A percentile compares a stretch with the other conserved stretches of the same genome.
phyloP scores from a whole-genome alignment of 1,140 invertebrate genomes.

The Dufourea novaeangliae region DNA sequence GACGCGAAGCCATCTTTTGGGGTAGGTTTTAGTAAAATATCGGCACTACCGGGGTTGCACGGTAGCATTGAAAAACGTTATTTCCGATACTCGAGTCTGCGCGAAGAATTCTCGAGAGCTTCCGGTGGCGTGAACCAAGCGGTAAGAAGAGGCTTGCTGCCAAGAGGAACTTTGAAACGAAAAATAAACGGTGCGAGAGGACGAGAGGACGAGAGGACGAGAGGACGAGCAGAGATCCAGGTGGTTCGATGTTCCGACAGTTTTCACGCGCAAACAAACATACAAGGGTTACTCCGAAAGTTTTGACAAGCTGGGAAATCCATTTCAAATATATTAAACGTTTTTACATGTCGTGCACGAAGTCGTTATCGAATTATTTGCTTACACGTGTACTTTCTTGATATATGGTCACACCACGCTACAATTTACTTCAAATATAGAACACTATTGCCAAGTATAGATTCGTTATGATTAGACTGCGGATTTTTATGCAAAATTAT shows the following conservation, averaged over 20 bases:
- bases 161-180: slow-evolving; percentile 25
- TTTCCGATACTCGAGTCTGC: slow-evolving; percentile 33
- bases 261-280: slow-evolving; percentile 40
- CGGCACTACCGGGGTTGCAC: background rate
- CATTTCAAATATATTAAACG: background rate
- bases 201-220: too few species aligned
- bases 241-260: slow-evolving; percentile 54
- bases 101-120: slow-evolving; percentile 44
- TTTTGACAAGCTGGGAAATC: background rate
- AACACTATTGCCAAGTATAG: too few species aligned
- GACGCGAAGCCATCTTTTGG: background rate
- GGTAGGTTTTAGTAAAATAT: background rate
- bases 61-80: slow-evolving; percentile 21
- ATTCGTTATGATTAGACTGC: too few species aligned
- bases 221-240: slow-evolving; percentile 38
- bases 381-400: background rate
- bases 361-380: background rate
- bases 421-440: too few species aligned
- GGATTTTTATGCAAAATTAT: too few species aligned
- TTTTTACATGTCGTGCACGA: background rate
- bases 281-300: background rate
- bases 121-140: slow-evolving; percentile 29
- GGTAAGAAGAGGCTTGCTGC: slow-evolving; percentile 20
- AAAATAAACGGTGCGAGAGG: slow-evolving; percentile 41
- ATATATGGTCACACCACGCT: background rate